Conservation (phyloP, 2,113 vertebrate genomes). For the Leptobrachium leishanense region DNA sequence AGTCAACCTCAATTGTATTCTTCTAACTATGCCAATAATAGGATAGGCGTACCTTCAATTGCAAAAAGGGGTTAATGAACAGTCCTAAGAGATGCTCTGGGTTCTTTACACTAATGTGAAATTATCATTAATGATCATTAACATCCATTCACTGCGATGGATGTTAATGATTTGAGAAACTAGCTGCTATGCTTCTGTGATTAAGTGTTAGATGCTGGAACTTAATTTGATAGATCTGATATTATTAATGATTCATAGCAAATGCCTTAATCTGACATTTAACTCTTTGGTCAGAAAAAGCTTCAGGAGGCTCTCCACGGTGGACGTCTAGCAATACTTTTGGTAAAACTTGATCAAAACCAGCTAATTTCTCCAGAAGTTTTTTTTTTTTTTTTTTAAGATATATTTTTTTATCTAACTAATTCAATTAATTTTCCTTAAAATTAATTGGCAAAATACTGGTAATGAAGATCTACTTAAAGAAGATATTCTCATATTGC, state of each 20-base stretch:
- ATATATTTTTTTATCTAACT: not conserved
- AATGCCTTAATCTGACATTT: not conserved
- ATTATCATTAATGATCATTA: conserved; percentile 6
- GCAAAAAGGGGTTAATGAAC: not conserved
- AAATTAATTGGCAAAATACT: too few relatives aligned
- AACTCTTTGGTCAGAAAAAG: not conserved
- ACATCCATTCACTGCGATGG: not conserved
- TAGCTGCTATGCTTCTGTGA: not conserved
- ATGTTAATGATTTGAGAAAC: not conserved
- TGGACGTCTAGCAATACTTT: too few relatives aligned
- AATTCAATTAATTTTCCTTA: too few relatives aligned
- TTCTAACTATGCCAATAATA: not conserved
- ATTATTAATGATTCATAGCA: conserved; percentile 4
- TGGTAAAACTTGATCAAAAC: too few relatives aligned
- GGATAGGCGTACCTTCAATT: not conserved
- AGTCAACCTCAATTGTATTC: too few relatives aligned
- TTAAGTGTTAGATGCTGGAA: not conserved
- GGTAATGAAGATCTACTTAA: too few relatives aligned
- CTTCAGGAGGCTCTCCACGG: too few relatives aligned
- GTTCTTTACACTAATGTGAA: not conserved
- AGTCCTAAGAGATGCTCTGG: not conserved
- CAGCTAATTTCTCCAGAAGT: not conserved
- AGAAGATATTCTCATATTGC: too few relatives aligned
- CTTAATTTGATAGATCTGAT: conserved; percentile 2
- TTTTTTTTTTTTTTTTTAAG: not conserved